Conservation (phyloP, 1,140 invertebrate genomes). For the Mylabris phalerata region DNA sequence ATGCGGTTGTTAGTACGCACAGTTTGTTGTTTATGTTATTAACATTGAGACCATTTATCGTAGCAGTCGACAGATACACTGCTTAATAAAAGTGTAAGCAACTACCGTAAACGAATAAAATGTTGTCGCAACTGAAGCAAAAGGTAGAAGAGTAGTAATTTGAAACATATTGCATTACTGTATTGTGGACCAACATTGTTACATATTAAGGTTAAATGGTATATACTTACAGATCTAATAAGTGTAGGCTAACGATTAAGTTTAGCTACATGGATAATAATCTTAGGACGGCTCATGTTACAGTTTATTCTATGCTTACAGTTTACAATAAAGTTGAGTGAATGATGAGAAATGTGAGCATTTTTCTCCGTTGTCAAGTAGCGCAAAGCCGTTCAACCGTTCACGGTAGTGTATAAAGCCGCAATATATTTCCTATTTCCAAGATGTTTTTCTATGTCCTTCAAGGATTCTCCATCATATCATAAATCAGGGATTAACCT, state of each 20-base stretch:
- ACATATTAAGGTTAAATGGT: no score
- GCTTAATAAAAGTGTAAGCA: constrained; percentile 34
- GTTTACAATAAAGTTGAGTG: constrained; percentile 25
- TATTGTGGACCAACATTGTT: constrained; percentile 2
- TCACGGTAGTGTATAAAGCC: constrained; percentile 21
- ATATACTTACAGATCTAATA: not conserved
- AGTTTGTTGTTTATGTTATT: constrained; percentile 34
- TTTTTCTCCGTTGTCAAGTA: constrained; percentile 26
- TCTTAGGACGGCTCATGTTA: constrained; percentile 11
- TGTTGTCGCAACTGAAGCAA: not conserved
- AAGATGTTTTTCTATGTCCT: constrained; percentile 24
- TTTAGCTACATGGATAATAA: constrained; percentile 13
- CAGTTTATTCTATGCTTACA: constrained; percentile 21
- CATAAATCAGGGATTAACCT: constrained; percentile 33
- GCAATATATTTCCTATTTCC: constrained; percentile 27
- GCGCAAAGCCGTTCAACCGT: constrained; percentile 21
- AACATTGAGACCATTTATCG: constrained; percentile 38
- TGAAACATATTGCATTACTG: constrained; percentile 12
- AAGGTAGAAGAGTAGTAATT: constrained; percentile 1
- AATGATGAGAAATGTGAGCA: constrained; percentile 27
- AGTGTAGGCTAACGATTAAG: constrained; percentile 13
- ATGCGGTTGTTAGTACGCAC: constrained; percentile 8
- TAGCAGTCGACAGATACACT: constrained; percentile 30
- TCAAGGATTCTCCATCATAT: constrained; percentile 24
- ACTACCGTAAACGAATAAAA: constrained; percentile 31